phyloP scores from a whole-genome alignment of 2,888 invertebrate genomes.

The Tryphoninae sp. region DNA sequence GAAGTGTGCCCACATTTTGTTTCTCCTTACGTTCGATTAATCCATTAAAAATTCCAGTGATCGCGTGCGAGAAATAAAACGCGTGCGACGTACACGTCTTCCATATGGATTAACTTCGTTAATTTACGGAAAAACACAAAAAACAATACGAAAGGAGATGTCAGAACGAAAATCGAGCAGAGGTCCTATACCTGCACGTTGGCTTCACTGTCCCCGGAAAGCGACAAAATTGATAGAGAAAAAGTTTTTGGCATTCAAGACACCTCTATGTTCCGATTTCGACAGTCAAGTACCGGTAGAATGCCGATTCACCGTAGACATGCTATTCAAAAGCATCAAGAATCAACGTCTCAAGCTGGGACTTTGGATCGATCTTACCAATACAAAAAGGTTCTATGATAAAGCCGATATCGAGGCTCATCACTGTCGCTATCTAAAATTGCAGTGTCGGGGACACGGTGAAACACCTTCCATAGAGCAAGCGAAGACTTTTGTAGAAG shows the following conservation, averaged over 20 bases:
- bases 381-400: conserved; percentile 96
- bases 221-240: conserved; percentile 87
- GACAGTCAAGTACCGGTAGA: conserved; percentile 92
- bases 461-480: conserved; percentile 95
- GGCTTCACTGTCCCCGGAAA: conserved; percentile 94
- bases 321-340: conserved; percentile 92
- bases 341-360: conserved; percentile 93
- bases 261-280: conserved; percentile 92
- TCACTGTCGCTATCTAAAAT: conserved; percentile 92
- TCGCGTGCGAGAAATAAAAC: not conserved
- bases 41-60: not conserved
- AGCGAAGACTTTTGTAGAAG: conserved; percentile 90
- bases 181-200: conserved; percentile 90
- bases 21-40: not conserved
- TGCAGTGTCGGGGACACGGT: conserved; percentile 95
- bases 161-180: conserved; percentile 70
- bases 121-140: conserved; percentile 9
- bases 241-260: conserved; percentile 97
- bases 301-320: conserved; percentile 92
- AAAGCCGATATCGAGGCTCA: conserved; percentile 89
- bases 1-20: not conserved
- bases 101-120: conserved; percentile 47
- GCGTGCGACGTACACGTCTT: conserved; percentile 6
- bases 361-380: conserved; percentile 98
- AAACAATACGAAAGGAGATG: conserved; percentile 63